These are phyloP conservation scores for Plutella xylostella DNA, from an alignment of 2,888 invertebrate species.

Conservation along the genomic window DNA sequence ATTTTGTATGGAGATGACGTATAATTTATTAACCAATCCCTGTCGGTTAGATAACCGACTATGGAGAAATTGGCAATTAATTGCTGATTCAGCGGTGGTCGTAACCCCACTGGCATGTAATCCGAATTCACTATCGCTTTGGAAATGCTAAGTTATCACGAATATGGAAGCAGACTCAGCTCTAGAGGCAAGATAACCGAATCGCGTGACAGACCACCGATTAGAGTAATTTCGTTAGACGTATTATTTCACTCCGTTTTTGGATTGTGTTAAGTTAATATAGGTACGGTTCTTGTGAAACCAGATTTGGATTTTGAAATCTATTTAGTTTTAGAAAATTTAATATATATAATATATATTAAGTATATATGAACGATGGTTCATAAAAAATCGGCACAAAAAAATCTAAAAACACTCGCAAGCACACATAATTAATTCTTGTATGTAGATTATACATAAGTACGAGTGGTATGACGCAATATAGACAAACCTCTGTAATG, in stretches of 20 bases:
- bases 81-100: no score
- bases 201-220: slow-evolving; percentile 54
- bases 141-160: no score
- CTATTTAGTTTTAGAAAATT: background rate
- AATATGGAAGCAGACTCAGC: no score
- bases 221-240: slow-evolving; percentile 57
- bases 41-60: no score
- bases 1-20: no score
- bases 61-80: no score
- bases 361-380: background rate
- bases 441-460: no score
- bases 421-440: background rate
- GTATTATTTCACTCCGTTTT: slow-evolving; percentile 29
- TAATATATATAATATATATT: no score
- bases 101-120: no score
- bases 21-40: no score
- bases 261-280: background rate
- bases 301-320: background rate
- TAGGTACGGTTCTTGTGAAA: background rate
- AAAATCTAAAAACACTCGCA: background rate
- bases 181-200: slow-evolving; percentile 48
- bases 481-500: slow-evolving; percentile 52
- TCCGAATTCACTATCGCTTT: no score
- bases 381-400: background rate
- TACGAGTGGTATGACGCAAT: slow-evolving; percentile 64